Evolutionary conservation across 1,140 invertebrate genomes (phyloP), one percentile per base, ranked within the genome.

Genomic region (Tetraneura akinire): DNA sequence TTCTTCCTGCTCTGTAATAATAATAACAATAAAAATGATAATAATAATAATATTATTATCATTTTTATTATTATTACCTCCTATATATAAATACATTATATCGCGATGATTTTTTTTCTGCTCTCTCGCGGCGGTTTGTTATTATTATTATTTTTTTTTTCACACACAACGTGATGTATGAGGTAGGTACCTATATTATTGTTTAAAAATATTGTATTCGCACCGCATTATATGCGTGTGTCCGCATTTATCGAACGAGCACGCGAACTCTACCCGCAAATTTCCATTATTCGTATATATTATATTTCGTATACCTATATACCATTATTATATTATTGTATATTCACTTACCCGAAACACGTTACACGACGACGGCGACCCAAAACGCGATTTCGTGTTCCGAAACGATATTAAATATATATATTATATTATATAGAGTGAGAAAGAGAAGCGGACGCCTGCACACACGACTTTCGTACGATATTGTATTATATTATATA

Each of bases 261-360:
- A 71, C 68, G 68, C 68, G 45, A 71, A 51, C 68, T 71, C 45
- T 71, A 26, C 21, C 13, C 45, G 68, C 68, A 26, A 71, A 47
- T 47, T 45, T 5, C 64, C 64, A 68, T 68, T 68, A 64, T 37
- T 18, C n/a, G n/a, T n/a, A n/a, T n/a, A n/a, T n/a, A 51, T 51
- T 10, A 9, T 51, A 51, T 51, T 10, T 16, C 16, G 16, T 37
- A 37, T 9, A 64, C 6, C 11, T 1, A 21, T 13, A 47, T 8
- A 26, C 13, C 23, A 16, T 13, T 21, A 14, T 55, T 45, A 5
- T 68, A n/a, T 37, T 16, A 10, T 3, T 23, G 11, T 55, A 32
- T 49, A n/a, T 55, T 66, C 29, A 42, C 32, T 42, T 42, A 37
- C 18, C 18, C 29, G 32, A 42, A 66, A 66, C n/a, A n/a, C 62